Percentiles rank a stretch among this genome's conserved stretches.
These are phyloP conservation scores for Sylvietta virens DNA, from an alignment of 2,113 vertebrate species.

Conservation along the genomic window DNA sequence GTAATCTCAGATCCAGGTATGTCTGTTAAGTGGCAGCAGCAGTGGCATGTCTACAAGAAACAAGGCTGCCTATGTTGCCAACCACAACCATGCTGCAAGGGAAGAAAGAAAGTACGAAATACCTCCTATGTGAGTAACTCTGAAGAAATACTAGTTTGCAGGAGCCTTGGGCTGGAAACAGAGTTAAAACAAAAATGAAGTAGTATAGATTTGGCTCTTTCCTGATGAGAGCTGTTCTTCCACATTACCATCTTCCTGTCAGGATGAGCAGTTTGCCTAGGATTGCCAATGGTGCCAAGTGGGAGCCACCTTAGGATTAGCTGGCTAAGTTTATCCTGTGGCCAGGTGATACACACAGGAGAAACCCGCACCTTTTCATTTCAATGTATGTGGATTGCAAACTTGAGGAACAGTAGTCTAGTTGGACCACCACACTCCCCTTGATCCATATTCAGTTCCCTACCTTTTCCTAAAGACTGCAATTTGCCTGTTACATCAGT, in stretches of 20 bases:
- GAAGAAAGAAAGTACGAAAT: not conserved
- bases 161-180: not conserved
- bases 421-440: not conserved
- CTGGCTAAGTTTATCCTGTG: not conserved
- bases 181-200: not conserved
- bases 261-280: not conserved
- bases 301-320: not conserved
- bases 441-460: not conserved
- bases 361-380: not conserved
- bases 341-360: not conserved
- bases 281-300: not conserved
- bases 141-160: not conserved
- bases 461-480: not conserved
- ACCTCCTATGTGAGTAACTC: not conserved
- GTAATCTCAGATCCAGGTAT: slow-evolving; percentile 6
- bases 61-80: not conserved
- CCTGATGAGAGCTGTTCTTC: not conserved
- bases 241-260: not conserved
- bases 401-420: accelerated
- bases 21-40: not conserved
- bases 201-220: not conserved
- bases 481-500: not conserved
- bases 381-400: accelerated
- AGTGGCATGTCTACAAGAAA: not conserved
- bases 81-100: not conserved